A percentile compares a stretch with the other conserved stretches of the same genome.
phyloP scores from a whole-genome alignment of 1,140 invertebrate species.

The Sitodiplosis mosellana region DNA sequence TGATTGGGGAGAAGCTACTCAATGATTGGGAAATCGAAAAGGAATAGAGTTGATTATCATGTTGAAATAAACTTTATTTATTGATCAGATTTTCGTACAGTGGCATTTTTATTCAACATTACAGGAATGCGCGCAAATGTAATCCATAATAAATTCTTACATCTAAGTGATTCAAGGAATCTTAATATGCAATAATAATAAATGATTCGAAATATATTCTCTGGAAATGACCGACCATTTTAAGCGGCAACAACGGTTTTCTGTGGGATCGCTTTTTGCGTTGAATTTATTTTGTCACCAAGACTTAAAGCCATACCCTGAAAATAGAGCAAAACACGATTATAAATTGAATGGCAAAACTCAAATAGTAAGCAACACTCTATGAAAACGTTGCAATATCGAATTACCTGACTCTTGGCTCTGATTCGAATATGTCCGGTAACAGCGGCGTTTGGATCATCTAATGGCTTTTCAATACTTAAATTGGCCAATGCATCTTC shows the following conservation, averaged over 20 bases:
- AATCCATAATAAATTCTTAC: too few species aligned
- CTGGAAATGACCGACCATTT: conserved; percentile 4
- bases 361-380: not conserved
- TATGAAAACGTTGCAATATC: not conserved
- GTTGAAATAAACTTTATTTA: too few species aligned
- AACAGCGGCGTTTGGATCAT: conserved; percentile 72
- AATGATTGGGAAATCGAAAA: too few species aligned
- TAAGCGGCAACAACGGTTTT: conserved; percentile 38
- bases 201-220: not conserved
- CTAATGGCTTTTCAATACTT: conserved; percentile 87
- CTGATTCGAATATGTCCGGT: conserved; percentile 93
- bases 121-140: too few species aligned
- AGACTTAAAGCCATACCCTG: conserved; percentile 93
- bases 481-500: conserved; percentile 97
- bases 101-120: too few species aligned
- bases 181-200: not conserved
- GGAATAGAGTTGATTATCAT: too few species aligned
- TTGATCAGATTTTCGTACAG: too few species aligned
- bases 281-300: conserved; percentile 90
- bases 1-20: too few species aligned
- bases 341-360: conserved; percentile 4
- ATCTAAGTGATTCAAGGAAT: too few species aligned
- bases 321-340: conserved; percentile 15
- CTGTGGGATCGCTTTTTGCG: conserved; percentile 51
- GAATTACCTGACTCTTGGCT: conserved; percentile 83